Base-by-base conservation (phyloP, 2,797 vertebrate genomes). In the Sus cebifrons region DNA sequence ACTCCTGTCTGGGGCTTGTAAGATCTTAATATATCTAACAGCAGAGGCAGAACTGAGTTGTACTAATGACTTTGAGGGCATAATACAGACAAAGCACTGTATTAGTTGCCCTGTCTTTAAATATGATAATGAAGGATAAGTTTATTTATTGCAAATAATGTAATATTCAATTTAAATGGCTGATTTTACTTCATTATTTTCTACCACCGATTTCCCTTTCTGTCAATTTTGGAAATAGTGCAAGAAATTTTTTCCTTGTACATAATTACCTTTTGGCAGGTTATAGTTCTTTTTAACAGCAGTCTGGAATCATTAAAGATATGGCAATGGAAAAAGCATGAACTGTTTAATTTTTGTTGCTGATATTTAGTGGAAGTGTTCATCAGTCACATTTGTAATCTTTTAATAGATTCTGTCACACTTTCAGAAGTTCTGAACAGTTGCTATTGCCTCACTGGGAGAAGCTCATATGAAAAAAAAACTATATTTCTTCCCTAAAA, bases 331-430 rank as follows among this genome's bases (percentile, higher is more conserved):
- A 86, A 83, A 90, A 91, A 75, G 16, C 1, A 0, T 70, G 27
- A 95, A 88, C 10, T 82, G 74, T 94, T 94, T 74, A 64, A 36
- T 74, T 95, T 70, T 70, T 82, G 49, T 85, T 84, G 62, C 40
- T 36, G 44, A 56, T 93, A 44, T 70, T 89, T 29, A 64, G n/a
- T 87, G 23, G 25, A 89, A 91, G 27, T 4, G 15, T 79, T 95
- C 78, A 71, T 82, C n/a, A 71, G 44, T 49, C 44, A 81, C 62
- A 60, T 89, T 82, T 89, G 1, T 82, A 36, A 65, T n/a, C 6
- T 65, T 86, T 87, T 91, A 86, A 56, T 77, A 84, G 62, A 16
- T 94, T 93, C 6, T 88, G 13, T 67, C 23, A 92, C 60, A 44
- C 3, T 8, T 89, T 89, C 29, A 77, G 65, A 78, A 92, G 78